Percentiles rank a stretch among this genome's conserved stretches.
Conservation (phyloP, 2,113 vertebrate species). For the Equus przewalskii region DNA sequence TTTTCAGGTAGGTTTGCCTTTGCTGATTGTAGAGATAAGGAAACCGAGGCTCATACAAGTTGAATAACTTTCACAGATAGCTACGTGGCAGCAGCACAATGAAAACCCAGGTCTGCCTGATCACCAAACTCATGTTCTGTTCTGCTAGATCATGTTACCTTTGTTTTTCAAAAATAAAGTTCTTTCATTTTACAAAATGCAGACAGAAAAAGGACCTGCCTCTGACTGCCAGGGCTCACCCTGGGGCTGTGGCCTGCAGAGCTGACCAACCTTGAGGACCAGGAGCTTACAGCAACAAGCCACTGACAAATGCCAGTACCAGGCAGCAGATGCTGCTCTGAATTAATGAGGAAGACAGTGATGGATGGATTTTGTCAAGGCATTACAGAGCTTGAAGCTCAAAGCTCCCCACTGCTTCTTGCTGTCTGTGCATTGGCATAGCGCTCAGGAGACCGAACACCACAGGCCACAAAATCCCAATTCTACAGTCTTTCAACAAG, state of each 20-base stretch:
- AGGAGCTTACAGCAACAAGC: conserved; percentile 57
- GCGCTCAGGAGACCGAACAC: not conserved
- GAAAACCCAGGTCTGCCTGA: not conserved
- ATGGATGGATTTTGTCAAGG: conserved; percentile 43
- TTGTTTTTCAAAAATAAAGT: not conserved
- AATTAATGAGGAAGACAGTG: conserved; percentile 44
- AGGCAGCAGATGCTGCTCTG: not conserved
- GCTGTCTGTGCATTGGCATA: not conserved
- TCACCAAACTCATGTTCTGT: not conserved
- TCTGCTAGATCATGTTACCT: not conserved
- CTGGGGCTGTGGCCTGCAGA: not conserved
- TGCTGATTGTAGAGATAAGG: conserved; percentile 48
- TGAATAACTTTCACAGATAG: conserved; percentile 20
- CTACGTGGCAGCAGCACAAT: not conserved
- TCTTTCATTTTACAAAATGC: conserved; percentile 34
- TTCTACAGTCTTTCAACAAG: not conserved
- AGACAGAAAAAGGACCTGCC: not conserved
- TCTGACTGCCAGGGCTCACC: not conserved
- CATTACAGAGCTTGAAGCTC: not conserved
- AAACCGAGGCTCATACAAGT: not conserved
- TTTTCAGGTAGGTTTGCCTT: conserved; percentile 41
- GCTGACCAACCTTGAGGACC: conserved; percentile 2
- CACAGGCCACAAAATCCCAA: conserved; percentile 33
- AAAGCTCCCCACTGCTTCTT: not conserved
- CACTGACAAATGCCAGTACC: conserved; percentile 13